These are phyloP conservation scores for Phocoena sinus DNA, from an alignment of 2,113 vertebrate species.

Conservation along the genomic window DNA sequence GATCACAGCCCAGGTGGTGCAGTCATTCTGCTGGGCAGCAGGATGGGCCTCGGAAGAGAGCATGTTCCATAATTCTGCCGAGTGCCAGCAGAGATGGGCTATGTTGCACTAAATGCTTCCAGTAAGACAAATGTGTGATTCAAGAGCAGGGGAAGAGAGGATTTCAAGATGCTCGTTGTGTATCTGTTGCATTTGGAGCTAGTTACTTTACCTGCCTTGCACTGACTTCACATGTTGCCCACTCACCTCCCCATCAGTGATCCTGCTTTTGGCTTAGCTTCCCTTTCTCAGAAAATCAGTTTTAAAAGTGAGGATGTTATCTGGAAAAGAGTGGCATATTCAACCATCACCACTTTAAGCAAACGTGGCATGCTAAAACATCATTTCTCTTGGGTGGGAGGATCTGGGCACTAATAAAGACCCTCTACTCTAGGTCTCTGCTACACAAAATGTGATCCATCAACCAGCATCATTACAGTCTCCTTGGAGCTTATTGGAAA, in stretches of 20 bases:
- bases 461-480: background rate
- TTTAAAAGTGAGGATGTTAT: background rate
- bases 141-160: background rate
- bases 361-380: background rate
- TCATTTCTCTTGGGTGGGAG: background rate
- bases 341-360: background rate
- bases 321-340: background rate
- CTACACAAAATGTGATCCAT: background rate
- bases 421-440: background rate
- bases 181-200: background rate
- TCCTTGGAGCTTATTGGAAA: background rate
- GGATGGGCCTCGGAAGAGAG: background rate
- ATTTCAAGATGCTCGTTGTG: background rate
- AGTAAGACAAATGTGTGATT: conserved; percentile 34
- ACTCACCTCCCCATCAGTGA: background rate
- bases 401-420: background rate
- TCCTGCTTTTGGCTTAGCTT: background rate
- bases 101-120: conserved; percentile 18
- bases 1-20: conserved; percentile 44
- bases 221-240: background rate
- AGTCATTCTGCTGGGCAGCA: conserved; percentile 35
- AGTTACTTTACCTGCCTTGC: background rate
- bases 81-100: background rate
- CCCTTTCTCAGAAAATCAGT: background rate
- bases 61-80: background rate